Conservation (phyloP, 2,888 invertebrate genomes). For the Andrena haemorrhoa region DNA sequence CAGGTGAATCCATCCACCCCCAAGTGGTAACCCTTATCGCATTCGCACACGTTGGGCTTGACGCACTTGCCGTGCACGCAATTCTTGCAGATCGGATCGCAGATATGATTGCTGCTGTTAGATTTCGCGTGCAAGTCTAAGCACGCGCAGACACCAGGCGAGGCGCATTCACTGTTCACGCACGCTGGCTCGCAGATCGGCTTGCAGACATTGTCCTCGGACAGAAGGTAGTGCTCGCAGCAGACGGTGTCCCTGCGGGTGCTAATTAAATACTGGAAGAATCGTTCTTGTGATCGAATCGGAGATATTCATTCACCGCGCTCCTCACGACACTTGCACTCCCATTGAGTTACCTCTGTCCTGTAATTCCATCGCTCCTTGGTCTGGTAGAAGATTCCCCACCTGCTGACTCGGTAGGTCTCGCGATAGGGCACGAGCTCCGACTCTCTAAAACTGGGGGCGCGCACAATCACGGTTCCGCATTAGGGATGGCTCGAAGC, state of each 20-base stretch:
- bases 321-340: no score
- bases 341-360: constrained; percentile 44
- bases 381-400: constrained; percentile 57
- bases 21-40: constrained; percentile 84
- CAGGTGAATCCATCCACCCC: constrained; percentile 83
- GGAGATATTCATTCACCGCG: no score
- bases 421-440: constrained; percentile 20
- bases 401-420: constrained; percentile 41
- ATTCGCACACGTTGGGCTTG: constrained; percentile 80
- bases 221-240: background rate
- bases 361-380: constrained; percentile 43
- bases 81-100: constrained; percentile 86
- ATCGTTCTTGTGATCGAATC: background rate
- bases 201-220: background rate
- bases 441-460: constrained; percentile 22
- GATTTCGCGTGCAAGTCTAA: constrained; percentile 84
- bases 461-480: background rate
- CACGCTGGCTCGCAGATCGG: constrained; percentile 70
- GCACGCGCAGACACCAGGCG: constrained; percentile 75
- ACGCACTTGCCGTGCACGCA: constrained; percentile 84
- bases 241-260: background rate
- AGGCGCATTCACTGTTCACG: constrained; percentile 72
- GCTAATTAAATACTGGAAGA: constrained; percentile 28
- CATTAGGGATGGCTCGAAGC: background rate
- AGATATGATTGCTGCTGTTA: constrained; percentile 81